Base-by-base conservation (phyloP, 1,140 invertebrate genomes). In the Ooceraea biroi region DNA sequence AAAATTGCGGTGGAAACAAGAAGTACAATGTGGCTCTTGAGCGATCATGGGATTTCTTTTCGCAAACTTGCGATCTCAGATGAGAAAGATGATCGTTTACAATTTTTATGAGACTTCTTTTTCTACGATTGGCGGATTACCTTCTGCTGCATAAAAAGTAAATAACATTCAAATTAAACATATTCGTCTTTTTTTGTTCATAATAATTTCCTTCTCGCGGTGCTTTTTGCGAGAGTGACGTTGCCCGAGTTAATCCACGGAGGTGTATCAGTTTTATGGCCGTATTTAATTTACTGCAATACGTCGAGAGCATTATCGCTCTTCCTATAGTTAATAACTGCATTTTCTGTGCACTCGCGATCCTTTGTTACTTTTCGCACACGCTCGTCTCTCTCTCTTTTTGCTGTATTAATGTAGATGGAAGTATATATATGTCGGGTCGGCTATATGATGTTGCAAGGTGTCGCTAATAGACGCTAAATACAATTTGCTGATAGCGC, bases 401-500 rank as follows among this genome's bases (percentile, higher is more conserved):
- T 71, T 11, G 41, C n/a, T 50, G 50, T 71, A 46, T 80, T 80
- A 80, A 57, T 44, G n/a, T 36, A 41, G 50, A 69, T 63, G 63
- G 50, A n/a, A 17, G 36, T 57, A 55, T 36, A 7, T 36, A 36
- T 7, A 36, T 36, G 36, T 71, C 63, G 44, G 36, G 76, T 27
- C 57, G 48, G 65, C 36, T 22, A 44, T 17, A 50, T n/a, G 66
- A 63, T 66, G 44, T 69, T 57, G 76, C 82, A 88, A 84, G 77
- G 77, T 55, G 78, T 58, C 65, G 30, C 83, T 89, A 89, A 88
- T 89, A 88, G 88, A 85, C 61, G 41, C 74, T 86, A 86, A 89
- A 86, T 86, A 85, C 84, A 77, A 83, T 83, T 88, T 85, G 44
- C 73, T 76, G 82, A 89, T 82, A 89, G 84, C 36, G 36, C 73